phyloP scores from a whole-genome alignment of 2,113 vertebrate genomes.

The Caranx melampygus region DNA sequence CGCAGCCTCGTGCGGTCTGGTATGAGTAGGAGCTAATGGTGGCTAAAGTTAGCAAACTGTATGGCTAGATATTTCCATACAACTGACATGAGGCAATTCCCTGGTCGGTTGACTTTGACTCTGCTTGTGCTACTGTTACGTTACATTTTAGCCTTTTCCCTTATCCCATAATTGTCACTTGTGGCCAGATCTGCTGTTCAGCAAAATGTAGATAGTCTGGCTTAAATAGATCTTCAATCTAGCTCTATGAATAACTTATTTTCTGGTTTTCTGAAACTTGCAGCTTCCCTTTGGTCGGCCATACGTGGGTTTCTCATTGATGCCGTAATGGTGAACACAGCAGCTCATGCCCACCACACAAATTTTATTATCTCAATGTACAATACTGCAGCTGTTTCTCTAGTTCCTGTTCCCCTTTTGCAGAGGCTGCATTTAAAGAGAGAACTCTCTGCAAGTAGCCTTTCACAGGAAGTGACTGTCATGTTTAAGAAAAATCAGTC shows the following conservation, averaged over 20 bases:
- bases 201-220: not conserved
- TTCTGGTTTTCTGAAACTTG: not conserved
- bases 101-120: not conserved
- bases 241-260: not conserved
- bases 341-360: not conserved
- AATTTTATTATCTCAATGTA: not conserved
- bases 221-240: not conserved
- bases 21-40: not conserved
- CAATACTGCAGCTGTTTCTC: slow-evolving; percentile 11
- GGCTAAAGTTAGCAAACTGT: not conserved
- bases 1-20: not conserved
- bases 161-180: not conserved
- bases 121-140: not conserved
- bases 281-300: not conserved
- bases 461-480: slow-evolving; percentile 8
- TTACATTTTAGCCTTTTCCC: not conserved
- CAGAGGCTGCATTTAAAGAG: slow-evolving; percentile 30
- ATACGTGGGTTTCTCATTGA: not conserved
- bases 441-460: not conserved
- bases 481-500: not conserved
- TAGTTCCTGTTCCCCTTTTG: slow-evolving; percentile 55
- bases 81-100: not conserved
- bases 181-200: not conserved
- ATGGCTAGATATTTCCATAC: not conserved
- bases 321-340: not conserved